These are phyloP conservation scores for Mellivora capensis DNA, from an alignment of 2,113 vertebrate genomes.

Conservation along the genomic window DNA sequence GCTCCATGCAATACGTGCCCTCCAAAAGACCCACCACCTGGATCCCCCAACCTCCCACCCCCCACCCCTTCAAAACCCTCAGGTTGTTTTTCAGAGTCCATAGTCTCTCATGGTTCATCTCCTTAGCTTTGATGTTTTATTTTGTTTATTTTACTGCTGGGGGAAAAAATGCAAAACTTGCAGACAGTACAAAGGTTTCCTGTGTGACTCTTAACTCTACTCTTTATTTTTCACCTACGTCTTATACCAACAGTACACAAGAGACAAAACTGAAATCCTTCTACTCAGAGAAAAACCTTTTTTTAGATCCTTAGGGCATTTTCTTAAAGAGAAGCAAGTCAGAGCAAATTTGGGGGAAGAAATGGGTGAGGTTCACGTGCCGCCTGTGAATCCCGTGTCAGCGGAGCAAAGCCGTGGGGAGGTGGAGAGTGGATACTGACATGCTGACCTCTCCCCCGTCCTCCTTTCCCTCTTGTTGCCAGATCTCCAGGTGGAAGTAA, in stretches of 20 bases:
- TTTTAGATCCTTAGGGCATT: not conserved
- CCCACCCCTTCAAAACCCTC: too few relatives aligned
- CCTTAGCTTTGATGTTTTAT: not conserved
- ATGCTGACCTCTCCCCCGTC: accelerated
- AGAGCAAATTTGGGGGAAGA: not conserved
- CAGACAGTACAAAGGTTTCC: not conserved
- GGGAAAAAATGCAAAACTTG: not conserved
- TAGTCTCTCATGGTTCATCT: too few relatives aligned
- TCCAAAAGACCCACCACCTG: too few relatives aligned
- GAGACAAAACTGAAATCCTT: not conserved
- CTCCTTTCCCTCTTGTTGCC: not conserved
- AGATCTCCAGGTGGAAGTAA: not conserved
- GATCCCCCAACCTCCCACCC: too few relatives aligned
- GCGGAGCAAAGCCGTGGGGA: not conserved
- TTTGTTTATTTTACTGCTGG: not conserved
- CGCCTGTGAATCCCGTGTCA: accelerated
- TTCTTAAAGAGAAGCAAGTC: not conserved
- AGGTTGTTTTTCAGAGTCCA: too few relatives aligned
- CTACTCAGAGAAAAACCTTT: not conserved
- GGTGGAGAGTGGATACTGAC: not conserved
- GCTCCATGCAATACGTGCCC: too few relatives aligned
- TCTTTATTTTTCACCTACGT: not conserved
- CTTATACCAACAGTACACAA: not conserved
- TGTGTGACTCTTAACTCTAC: not conserved
- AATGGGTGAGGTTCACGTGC: not conserved